A percentile compares a stretch with the other conserved stretches of the same genome.
These are phyloP conservation scores for Spilosoma lubricipeda DNA, from an alignment of 2,888 invertebrate species.

Conservation along the genomic window DNA sequence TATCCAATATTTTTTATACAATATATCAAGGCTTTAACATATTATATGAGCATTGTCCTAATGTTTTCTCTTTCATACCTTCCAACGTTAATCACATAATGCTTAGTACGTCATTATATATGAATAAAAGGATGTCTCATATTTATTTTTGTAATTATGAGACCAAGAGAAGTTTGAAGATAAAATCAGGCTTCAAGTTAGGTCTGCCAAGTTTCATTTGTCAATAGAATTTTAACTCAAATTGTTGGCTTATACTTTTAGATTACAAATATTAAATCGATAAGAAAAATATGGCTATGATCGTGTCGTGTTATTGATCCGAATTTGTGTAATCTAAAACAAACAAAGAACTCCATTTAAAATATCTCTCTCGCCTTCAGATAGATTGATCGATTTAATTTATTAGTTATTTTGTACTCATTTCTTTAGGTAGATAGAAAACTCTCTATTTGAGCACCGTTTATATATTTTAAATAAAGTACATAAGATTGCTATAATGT, in stretches of 20 bases:
- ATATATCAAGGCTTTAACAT: slow-evolving; percentile 10
- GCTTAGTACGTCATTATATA: neutral
- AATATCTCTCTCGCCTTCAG: too few relatives aligned
- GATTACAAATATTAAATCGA: too few relatives aligned
- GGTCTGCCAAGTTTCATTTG: neutral
- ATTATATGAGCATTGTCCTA: slow-evolving; percentile 6
- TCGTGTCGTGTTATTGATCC: too few relatives aligned
- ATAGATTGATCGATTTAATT: too few relatives aligned
- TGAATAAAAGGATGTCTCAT: neutral
- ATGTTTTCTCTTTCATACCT: slow-evolving; percentile 6
- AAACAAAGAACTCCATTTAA: too few relatives aligned
- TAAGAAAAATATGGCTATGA: too few relatives aligned
- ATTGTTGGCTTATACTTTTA: neutral
- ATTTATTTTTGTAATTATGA: neutral
- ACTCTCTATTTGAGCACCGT: too few relatives aligned
- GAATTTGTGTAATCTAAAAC: too few relatives aligned
- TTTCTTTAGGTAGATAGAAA: too few relatives aligned
- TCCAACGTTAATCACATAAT: slow-evolving; percentile 4
- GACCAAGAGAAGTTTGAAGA: neutral
- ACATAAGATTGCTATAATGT: too few relatives aligned
- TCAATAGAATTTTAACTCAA: neutral
- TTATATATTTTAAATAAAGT: too few relatives aligned
- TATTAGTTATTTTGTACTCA: too few relatives aligned
- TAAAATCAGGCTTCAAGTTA: neutral
- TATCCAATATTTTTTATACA: slow-evolving; percentile 9